phyloP scores from a whole-genome alignment of 2,113 vertebrate genomes.

The Butorides virescens region DNA sequence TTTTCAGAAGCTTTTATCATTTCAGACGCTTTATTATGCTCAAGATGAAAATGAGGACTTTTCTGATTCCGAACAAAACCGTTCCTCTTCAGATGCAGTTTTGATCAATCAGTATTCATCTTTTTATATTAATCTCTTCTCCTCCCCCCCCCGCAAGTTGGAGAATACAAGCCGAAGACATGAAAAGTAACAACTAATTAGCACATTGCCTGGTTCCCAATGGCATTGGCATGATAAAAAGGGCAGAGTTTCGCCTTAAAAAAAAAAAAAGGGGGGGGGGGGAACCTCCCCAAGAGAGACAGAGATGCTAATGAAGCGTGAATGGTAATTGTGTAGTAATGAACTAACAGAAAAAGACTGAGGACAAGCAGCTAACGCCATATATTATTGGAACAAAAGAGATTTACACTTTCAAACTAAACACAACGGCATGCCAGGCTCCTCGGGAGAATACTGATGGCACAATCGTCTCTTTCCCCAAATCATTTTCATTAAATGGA shows the following conservation, averaged over 20 bases:
- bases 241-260: conserved; percentile 79
- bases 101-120: conserved; percentile 73
- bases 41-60: conserved; percentile 63
- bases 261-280: not conserved
- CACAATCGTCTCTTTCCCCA: conserved; percentile 80
- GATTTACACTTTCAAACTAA: conserved; percentile 99
- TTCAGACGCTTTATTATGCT: conserved; percentile 32
- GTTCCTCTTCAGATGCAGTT: conserved; percentile 51
- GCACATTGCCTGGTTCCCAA: conserved; percentile 88
- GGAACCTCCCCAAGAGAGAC: conserved; percentile 79
- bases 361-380: conserved; percentile 94
- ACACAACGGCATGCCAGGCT: conserved; percentile 92
- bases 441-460: conserved; percentile 91
- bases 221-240: conserved; percentile 91
- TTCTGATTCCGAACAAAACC: conserved; percentile 36
- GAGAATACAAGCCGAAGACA: conserved; percentile 79
- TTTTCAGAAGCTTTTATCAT: conserved; percentile 10
- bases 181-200: conserved; percentile 96
- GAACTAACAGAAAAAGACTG: conserved; percentile 98
- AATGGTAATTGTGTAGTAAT: conserved; percentile 99
- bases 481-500: conserved; percentile 98
- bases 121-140: conserved; percentile 75
- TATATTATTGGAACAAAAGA: conserved; percentile 98
- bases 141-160: conserved; percentile 11
- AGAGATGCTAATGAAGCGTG: conserved; percentile 98